Percentiles rank a stretch among this genome's conserved stretches.
phyloP scores from a whole-genome alignment of 2,888 invertebrate species.

The Caenorhabditis afra region DNA sequence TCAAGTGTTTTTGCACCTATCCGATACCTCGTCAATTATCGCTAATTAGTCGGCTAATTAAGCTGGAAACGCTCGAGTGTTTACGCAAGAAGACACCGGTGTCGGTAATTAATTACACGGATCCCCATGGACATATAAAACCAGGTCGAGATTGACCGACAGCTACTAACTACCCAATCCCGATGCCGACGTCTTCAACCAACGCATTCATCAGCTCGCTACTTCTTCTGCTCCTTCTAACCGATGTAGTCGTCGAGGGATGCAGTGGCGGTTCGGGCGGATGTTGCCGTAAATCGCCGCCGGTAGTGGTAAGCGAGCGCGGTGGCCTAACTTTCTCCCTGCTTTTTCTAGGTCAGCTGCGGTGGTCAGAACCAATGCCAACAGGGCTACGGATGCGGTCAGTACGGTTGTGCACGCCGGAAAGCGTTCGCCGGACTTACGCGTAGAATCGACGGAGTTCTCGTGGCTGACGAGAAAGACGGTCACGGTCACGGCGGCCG shows the following conservation, averaged over 20 bases:
- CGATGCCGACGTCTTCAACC: too few species aligned
- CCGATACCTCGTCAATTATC: too few species aligned
- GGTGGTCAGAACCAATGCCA: slow-evolving; percentile 50
- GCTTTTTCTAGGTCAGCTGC: slow-evolving; percentile 40
- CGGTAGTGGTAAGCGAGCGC: slow-evolving; percentile 7
- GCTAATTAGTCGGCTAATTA: too few species aligned
- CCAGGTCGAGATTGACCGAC: too few species aligned
- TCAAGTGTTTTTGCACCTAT: too few species aligned
- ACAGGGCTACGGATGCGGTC: slow-evolving; percentile 64
- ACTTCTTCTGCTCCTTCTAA: not conserved
- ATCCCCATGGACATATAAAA: too few species aligned
- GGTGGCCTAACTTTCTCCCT: not conserved
- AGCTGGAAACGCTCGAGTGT: too few species aligned
- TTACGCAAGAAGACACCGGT: too few species aligned
- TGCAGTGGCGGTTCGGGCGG: slow-evolving; percentile 19
- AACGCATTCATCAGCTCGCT: too few species aligned
- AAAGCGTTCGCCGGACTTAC: slow-evolving; percentile 62
- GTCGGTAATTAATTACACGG: too few species aligned
- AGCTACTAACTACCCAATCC: too few species aligned
- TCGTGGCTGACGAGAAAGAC: slow-evolving; percentile 48
- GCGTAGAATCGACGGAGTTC: slow-evolving; percentile 60
- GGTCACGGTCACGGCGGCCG: too few species aligned
- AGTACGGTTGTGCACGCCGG: slow-evolving; percentile 64
- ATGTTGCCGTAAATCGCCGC: slow-evolving; percentile 20
- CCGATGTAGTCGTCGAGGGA: not conserved